These are phyloP conservation scores for Nemotelus nigrinus DNA, from an alignment of 2,888 invertebrate species.

Conservation along the genomic window DNA sequence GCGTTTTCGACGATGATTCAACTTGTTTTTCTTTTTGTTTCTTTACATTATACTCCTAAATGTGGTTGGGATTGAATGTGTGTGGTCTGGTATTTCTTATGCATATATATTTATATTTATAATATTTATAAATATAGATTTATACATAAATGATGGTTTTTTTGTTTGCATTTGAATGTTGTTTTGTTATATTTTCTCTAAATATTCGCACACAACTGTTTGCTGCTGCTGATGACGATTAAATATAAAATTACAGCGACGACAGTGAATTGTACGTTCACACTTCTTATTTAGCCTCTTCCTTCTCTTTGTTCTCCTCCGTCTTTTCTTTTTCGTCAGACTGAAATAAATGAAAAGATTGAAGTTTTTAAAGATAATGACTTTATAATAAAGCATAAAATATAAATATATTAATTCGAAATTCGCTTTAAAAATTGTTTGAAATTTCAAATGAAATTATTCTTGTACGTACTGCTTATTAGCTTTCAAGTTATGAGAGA, in stretches of 20 bases:
- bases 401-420: no score
- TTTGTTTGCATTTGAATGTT: constrained; percentile 50
- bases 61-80: constrained; percentile 9
- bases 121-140: constrained; percentile 42
- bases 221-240: neutral
- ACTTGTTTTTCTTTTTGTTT: constrained; percentile 16
- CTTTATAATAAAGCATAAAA: no score
- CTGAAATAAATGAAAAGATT: constrained; percentile 60
- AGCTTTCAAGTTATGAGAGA: no score
- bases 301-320: constrained; percentile 77
- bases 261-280: neutral
- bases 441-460: no score
- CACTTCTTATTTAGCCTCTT: constrained; percentile 64
- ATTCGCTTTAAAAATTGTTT: no score
- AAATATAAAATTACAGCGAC: neutral
- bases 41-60: constrained; percentile 11
- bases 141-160: constrained; percentile 32
- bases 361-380: no score
- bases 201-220: constrained; percentile 43
- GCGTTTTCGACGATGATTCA: neutral
- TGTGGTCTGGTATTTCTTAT: constrained; percentile 7
- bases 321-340: constrained; percentile 82
- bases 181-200: constrained; percentile 52
- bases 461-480: no score
- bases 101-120: constrained; percentile 7